Conservation (phyloP, 2,888 invertebrate genomes). For the Tanaodytes sp. region DNA sequence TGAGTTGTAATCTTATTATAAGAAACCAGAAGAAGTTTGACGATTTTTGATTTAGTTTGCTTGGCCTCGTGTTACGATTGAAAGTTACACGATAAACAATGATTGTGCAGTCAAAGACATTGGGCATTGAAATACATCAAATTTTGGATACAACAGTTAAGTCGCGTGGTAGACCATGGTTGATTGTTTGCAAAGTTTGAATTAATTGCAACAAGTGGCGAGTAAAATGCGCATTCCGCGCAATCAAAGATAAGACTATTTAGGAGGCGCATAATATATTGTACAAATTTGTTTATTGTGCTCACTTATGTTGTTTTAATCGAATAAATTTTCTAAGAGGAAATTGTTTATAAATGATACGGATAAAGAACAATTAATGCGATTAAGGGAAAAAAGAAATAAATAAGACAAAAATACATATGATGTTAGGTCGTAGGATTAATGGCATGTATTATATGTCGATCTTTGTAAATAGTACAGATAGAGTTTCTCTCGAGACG, state of each 20-base stretch:
- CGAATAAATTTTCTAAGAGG: conserved; percentile 70
- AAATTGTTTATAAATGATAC: conserved; percentile 69
- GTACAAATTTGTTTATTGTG: conserved; percentile 72
- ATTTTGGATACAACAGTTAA: too few relatives aligned
- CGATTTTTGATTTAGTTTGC: conserved; percentile 33
- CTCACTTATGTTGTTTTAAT: conserved; percentile 70
- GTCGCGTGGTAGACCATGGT: too few relatives aligned
- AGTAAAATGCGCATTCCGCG: conserved; percentile 54
- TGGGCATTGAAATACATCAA: conserved; percentile 52
- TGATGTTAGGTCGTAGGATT: conserved; percentile 46
- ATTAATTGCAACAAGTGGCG: conserved; percentile 16
- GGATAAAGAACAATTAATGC: conserved; percentile 43
- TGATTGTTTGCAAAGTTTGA: too few relatives aligned
- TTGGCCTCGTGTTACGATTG: conserved; percentile 50
- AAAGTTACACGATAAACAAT: conserved; percentile 52
- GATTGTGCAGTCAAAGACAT: conserved; percentile 57
- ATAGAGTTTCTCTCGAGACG: conserved; percentile 49
- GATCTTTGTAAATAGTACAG: conserved; percentile 43
- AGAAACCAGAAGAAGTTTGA: conserved; percentile 27
- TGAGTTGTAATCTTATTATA: conserved; percentile 30
- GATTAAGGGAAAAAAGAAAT: conserved; percentile 25
- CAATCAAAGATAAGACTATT: conserved; percentile 62
- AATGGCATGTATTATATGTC: conserved; percentile 31
- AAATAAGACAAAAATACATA: conserved; percentile 32
- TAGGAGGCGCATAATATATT: conserved; percentile 71